phyloP scores from a whole-genome alignment of 2,797 vertebrate species.

The Anniella stebbinsi region DNA sequence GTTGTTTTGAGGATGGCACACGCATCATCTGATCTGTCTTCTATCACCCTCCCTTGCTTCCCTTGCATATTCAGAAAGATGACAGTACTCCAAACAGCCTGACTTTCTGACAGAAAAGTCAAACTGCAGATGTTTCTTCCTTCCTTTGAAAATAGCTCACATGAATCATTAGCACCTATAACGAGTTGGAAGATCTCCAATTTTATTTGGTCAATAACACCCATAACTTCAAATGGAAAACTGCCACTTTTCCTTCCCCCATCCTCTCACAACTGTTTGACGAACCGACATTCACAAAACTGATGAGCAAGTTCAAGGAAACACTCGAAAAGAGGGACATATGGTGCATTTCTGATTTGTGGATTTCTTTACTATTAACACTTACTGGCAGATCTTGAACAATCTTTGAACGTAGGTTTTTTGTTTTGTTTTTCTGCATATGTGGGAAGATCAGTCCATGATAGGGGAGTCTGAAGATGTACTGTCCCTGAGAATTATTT shows the following conservation, averaged over 20 bases:
- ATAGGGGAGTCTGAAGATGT: neutral
- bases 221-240: slow-evolving; percentile 42
- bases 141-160: slow-evolving; percentile 52
- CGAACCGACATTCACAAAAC: slow-evolving; percentile 7
- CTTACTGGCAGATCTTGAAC: slow-evolving; percentile 15
- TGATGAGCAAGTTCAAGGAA: slow-evolving; percentile 38
- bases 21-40: neutral
- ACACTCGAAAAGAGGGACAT: neutral
- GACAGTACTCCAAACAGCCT: slow-evolving; percentile 40
- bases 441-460: slow-evolving; percentile 16
- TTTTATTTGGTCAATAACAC: slow-evolving; percentile 66
- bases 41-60: slow-evolving; percentile 28
- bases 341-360: slow-evolving; percentile 25
- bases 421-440: neutral
- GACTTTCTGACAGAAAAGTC: slow-evolving; percentile 63
- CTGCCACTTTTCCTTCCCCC: slow-evolving; percentile 27
- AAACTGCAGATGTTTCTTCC: slow-evolving; percentile 54
- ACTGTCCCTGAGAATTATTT: slow-evolving; percentile 6
- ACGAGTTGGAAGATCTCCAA: slow-evolving; percentile 60
- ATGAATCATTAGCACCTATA: slow-evolving; percentile 64
- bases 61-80: neutral
- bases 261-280: slow-evolving; percentile 34
- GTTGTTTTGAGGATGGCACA: slow-evolving; percentile 2
- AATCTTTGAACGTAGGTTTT: neutral
- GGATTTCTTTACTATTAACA: slow-evolving; percentile 35